phyloP scores from a whole-genome alignment of 2,113 vertebrate genomes.

The Pipra filicauda region DNA sequence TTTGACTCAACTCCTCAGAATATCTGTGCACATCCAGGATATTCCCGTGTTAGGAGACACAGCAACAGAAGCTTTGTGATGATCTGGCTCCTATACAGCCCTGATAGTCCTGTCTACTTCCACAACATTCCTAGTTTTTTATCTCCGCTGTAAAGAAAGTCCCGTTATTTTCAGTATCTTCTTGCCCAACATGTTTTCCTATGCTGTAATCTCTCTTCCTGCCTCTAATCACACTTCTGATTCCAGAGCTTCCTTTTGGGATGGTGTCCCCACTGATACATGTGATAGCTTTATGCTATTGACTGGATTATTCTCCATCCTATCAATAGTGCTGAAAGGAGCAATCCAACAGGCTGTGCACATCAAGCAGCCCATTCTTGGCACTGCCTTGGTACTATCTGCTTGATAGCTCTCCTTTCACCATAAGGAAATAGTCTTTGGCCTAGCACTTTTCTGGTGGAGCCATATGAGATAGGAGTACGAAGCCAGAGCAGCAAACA shows the following conservation, averaged over 20 bases:
- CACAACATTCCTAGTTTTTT: not conserved
- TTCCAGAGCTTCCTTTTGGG: slow-evolving; percentile 14
- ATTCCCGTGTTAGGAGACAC: not conserved
- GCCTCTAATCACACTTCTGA: slow-evolving; percentile 13
- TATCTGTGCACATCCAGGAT: not conserved
- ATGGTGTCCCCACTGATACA: not conserved
- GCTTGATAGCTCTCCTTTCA: not conserved
- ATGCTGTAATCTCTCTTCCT: slow-evolving; percentile 32
- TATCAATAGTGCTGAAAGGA: slow-evolving; percentile 5
- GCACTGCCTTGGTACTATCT: not conserved
- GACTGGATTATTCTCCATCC: not conserved
- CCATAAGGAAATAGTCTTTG: not conserved
- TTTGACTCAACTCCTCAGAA: not conserved
- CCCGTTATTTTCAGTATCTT: not conserved
- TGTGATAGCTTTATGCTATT: not conserved
- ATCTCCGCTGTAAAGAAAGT: not conserved
- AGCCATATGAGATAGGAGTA: not conserved
- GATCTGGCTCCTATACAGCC: not conserved
- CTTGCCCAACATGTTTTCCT: not conserved
- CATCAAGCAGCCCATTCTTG: not conserved
- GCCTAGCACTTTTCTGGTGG: not conserved
- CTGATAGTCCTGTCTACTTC: not conserved
- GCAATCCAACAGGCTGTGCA: not conserved
- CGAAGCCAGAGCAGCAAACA: not conserved
- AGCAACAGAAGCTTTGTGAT: not conserved